A percentile compares a stretch with the other conserved stretches of the same genome.
phyloP scores from a whole-genome alignment of 2,113 vertebrate genomes.

The Melanerpes formicivorus region DNA sequence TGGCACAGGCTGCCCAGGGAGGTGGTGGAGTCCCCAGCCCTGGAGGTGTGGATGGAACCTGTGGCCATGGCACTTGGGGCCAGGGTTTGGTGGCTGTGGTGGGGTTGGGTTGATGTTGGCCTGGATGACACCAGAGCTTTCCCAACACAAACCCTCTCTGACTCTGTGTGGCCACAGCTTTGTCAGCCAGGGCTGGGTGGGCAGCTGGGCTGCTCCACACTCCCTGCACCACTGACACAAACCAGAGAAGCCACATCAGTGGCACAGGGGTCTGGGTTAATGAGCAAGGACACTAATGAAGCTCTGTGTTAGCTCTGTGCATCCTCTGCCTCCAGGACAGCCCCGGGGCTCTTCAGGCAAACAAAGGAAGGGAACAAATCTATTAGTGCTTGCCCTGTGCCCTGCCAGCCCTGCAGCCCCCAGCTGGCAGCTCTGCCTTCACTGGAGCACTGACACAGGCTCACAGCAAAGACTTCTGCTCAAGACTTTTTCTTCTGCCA shows the following conservation, averaged over 20 bases:
- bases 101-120: too few relatives aligned
- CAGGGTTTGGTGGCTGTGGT: too few relatives aligned
- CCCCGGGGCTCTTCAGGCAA: neutral
- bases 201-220: neutral
- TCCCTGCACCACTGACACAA: neutral
- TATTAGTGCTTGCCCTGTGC: neutral
- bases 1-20: too few relatives aligned
- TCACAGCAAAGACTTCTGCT: neutral
- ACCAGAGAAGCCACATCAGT: neutral
- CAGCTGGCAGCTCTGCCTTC: neutral
- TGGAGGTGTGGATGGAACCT: too few relatives aligned
- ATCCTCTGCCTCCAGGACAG: constrained; percentile 26
- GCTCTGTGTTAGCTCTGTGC: neutral
- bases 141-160: too few relatives aligned
- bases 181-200: neutral
- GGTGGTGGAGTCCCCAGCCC: too few relatives aligned
- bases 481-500: neutral
- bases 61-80: too few relatives aligned
- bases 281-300: constrained; percentile 34
- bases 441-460: neutral
- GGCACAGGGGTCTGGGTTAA: neutral
- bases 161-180: neutral
- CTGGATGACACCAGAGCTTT: too few relatives aligned
- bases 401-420: neutral
- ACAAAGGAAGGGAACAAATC: neutral